Conservation (phyloP, 2,888 invertebrate genomes). For the Drosophila greeni region DNA sequence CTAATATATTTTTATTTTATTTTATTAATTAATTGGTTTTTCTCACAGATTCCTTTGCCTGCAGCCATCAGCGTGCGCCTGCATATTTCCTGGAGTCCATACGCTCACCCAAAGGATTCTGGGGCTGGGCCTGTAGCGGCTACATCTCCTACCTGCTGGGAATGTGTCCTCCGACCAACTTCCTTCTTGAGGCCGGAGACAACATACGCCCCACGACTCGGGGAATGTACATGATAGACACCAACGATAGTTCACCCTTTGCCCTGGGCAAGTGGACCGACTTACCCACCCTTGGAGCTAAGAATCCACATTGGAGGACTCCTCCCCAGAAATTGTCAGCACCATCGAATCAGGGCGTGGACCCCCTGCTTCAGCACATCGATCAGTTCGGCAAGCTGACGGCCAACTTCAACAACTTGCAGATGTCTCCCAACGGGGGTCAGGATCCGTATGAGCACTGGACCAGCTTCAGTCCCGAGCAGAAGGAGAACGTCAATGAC, state of each 20-base stretch:
- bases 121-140: conserved; percentile 83
- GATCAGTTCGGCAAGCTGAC: conserved; percentile 78
- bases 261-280: conserved; percentile 82
- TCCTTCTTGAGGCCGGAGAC: conserved; percentile 80
- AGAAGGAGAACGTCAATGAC: conserved; percentile 40
- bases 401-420: conserved; percentile 75
- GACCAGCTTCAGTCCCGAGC: conserved; percentile 71
- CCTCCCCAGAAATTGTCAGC: conserved; percentile 35
- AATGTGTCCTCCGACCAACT: conserved; percentile 81
- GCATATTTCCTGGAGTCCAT: conserved; percentile 84
- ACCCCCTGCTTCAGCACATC: conserved; percentile 72
- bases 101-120: conserved; percentile 82
- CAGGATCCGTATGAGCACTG: conserved; percentile 73
- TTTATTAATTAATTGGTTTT: fast-evolving
- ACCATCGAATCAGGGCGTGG: conserved; percentile 52
- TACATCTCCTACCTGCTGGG: conserved; percentile 82
- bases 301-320: conserved; percentile 38
- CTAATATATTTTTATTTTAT: too few relatives aligned
- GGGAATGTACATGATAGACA: conserved; percentile 82
- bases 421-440: conserved; percentile 56
- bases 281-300: conserved; percentile 69
- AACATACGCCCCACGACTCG: conserved; percentile 75
- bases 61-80: conserved; percentile 83
- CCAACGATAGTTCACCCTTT: conserved; percentile 81
- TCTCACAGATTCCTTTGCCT: conserved; percentile 81